Evolutionary conservation across 2,113 vertebrate genomes (phyloP).

Genomic region (Solenodon paradoxus): DNA sequence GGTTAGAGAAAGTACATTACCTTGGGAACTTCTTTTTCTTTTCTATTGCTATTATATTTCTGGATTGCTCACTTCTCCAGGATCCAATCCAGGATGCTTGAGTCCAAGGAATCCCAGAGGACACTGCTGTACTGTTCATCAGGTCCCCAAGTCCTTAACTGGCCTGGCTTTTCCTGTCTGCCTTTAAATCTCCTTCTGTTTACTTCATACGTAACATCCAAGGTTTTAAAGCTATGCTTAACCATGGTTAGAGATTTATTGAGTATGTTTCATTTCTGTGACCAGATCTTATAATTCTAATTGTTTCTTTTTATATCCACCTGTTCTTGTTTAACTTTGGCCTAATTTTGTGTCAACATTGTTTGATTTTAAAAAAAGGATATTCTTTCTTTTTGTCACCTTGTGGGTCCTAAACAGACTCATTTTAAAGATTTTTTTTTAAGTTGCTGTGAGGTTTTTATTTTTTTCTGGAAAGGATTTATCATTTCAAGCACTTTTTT

Average conservation of each 20-base stretch:
- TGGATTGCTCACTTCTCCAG: neutral
- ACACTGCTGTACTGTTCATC: neutral
- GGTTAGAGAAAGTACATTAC: neutral
- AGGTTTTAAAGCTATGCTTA: neutral
- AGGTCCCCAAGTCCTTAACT: neutral
- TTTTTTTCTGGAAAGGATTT: neutral
- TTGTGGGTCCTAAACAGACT: neutral
- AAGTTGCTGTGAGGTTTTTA: neutral
- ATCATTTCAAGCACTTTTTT: neutral
- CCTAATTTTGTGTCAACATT: neutral
- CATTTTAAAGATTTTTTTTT: neutral
- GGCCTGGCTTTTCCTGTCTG: neutral
- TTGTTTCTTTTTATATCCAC: neutral
- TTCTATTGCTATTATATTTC: neutral
- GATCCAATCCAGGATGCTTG: neutral
- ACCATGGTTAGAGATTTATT: neutral
- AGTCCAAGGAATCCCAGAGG: neutral
- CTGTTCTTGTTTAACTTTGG: neutral
- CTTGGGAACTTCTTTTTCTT: neutral
- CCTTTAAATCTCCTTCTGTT: neutral
- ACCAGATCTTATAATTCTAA: neutral
- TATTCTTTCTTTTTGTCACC: neutral
- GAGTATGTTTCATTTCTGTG: neutral
- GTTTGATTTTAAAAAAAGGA: neutral
- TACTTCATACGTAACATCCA: neutral